Evolutionary conservation across 2,797 vertebrate genomes (phyloP), one percentile per base, ranked within the genome.

Genomic region (Miopithecus talapoin): DNA sequence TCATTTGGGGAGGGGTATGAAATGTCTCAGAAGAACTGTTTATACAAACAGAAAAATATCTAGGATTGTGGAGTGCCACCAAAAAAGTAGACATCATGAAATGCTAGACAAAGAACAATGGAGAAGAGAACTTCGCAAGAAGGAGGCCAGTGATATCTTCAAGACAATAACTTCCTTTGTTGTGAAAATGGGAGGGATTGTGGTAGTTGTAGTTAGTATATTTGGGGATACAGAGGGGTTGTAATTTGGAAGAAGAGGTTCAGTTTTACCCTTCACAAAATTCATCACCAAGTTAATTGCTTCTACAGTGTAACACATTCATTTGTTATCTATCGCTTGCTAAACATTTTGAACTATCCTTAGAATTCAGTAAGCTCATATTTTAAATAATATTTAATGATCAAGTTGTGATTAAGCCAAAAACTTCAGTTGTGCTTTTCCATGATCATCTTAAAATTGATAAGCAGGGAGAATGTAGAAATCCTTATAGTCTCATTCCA

Each of bases 381-480:
- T 57, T 94, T 85, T 83, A 94, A 96, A 50, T 88, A 53, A 94
- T 68, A 76, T 48, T 76, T 81, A 88, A 88, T 83, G 33, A 83
- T 78, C 36, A 86, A 91, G 33, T 61, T 95, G 30, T 89, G 43
- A 79, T 95, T 24, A 93, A 91, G 19, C 21, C 41, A 64, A 94
- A 95, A 91, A 48, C 16, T 80, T 19, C 19, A 76, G 22, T 79
- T 84, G 46, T 95, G 33, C 26, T 97, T 79, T 97, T 84, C 17
- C 79, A 10, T 43, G 53, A 28, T 96, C 89, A 70, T 89, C 61
- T 92, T 43, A 95, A 68, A 92, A 94, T 72, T n/a, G 43, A 26
- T 95, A 93, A 95, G 19, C 50, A 95, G 89, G 92, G 36, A 92
- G 59, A 94, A 94, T 64, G 85, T 17, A 55, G 24, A 55, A 89